Evolutionary conservation across 2,113 vertebrate genomes (phyloP).

Genomic region (Chionodraco myersi): DNA sequence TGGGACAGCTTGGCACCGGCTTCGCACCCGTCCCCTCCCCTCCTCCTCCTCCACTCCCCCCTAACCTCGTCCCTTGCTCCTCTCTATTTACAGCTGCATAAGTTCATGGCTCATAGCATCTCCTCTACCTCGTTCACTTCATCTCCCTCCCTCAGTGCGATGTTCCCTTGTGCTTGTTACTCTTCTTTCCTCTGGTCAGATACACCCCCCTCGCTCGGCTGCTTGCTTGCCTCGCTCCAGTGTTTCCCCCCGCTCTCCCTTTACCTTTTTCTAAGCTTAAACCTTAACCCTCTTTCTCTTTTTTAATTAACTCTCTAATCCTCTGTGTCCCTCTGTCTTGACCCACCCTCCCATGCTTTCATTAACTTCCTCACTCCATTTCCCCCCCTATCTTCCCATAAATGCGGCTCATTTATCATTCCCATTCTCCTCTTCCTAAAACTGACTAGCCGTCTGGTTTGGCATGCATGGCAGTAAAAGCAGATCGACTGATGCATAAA

Average conservation of each 20-base stretch:
- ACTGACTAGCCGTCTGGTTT: background rate
- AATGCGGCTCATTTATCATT: constrained; percentile 36
- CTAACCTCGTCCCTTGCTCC: constrained; percentile 43
- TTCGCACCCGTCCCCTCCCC: constrained; percentile 21
- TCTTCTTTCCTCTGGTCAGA: constrained; percentile 32
- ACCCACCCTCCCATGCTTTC: constrained; percentile 51
- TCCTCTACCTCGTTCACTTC: constrained; percentile 33
- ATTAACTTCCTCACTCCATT: constrained; percentile 41
- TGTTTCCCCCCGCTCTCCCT: constrained; percentile 10
- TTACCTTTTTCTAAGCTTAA: constrained; percentile 56
- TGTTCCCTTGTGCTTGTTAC: constrained; percentile 23
- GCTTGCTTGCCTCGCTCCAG: background rate
- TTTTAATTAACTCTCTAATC: constrained; percentile 74
- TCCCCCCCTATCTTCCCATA: constrained; percentile 15
- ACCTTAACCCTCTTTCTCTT: constrained; percentile 19
- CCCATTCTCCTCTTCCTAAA: constrained; percentile 4
- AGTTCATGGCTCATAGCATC: constrained; percentile 35
- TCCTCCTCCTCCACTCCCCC: constrained; percentile 13
- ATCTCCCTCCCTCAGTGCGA: constrained; percentile 16
- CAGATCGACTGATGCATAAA: too few relatives aligned
- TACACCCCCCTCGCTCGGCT: constrained; percentile 17
- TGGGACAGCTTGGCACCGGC: constrained; percentile 75
- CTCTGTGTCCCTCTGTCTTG: constrained; percentile 47
- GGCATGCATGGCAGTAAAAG: too few relatives aligned
- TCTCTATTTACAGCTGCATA: constrained; percentile 42